phyloP scores from a whole-genome alignment of 2,888 invertebrate species.

The Bibio marci region DNA sequence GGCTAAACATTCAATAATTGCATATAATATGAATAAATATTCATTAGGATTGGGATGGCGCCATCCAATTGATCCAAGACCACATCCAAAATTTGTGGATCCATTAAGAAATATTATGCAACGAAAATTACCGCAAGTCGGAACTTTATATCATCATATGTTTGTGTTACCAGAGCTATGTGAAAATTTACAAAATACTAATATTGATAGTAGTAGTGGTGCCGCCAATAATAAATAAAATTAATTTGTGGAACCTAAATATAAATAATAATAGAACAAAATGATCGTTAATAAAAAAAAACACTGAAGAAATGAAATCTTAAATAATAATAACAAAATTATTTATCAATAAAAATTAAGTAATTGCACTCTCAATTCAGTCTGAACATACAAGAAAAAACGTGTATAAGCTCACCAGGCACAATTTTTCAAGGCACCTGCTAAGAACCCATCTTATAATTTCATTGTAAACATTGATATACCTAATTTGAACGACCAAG shows the following conservation, averaged over 20 bases:
- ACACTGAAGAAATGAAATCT: no score
- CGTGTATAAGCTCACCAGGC: no score
- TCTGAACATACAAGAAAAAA: no score
- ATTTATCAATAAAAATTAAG: no score
- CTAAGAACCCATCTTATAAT: no score
- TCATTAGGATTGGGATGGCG: constrained; percentile 52
- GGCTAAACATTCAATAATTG: no score
- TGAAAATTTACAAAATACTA: neutral
- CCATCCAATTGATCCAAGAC: constrained; percentile 51
- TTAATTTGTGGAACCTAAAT: neutral
- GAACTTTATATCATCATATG: constrained; percentile 60
- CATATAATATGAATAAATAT: no score
- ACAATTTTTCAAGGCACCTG: no score
- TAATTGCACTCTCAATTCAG: no score
- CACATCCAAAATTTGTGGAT: constrained; percentile 60
- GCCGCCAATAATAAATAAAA: neutral
- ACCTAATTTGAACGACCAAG: no score
- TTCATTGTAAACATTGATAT: no score
- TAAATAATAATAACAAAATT: no score
- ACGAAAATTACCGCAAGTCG: constrained; percentile 57
- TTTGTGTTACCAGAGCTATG: constrained; percentile 27
- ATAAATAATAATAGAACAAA: neutral
- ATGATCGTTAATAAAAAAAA: neutral
- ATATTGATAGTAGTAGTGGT: neutral
- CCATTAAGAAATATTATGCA: constrained; percentile 62